Conservation (phyloP, 1,140 invertebrate species). For the Paraescarpia echinospica region DNA sequence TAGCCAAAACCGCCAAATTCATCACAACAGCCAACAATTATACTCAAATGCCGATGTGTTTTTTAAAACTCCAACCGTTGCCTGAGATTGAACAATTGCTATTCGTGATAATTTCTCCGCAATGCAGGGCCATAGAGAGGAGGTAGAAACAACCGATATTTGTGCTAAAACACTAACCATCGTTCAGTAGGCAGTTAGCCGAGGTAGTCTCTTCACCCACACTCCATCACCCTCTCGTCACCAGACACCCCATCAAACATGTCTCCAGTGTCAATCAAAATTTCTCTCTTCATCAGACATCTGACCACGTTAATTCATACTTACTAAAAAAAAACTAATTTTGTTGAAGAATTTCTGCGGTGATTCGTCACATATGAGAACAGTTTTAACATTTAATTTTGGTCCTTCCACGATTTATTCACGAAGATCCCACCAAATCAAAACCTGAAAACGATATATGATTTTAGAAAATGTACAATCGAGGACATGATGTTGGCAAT, state of each 20-base stretch:
- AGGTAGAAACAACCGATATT: neutral
- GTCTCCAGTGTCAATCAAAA: too few species aligned
- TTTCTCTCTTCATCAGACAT: too few species aligned
- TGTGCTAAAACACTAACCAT: neutral
- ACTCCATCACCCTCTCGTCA: neutral
- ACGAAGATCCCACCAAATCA: neutral
- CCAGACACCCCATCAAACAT: neutral
- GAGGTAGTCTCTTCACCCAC: neutral
- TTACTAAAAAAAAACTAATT: neutral
- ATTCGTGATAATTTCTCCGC: neutral
- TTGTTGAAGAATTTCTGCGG: neutral
- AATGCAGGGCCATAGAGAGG: neutral
- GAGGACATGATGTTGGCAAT: neutral
- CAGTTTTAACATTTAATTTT: neutral
- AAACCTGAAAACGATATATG: neutral
- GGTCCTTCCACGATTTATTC: neutral
- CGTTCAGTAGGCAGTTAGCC: neutral
- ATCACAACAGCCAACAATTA: neutral
- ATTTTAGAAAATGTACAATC: neutral
- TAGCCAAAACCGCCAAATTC: neutral
- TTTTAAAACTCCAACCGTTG: neutral
- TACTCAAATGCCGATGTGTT: neutral
- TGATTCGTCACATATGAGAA: neutral
- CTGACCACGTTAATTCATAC: neutral
- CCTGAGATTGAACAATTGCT: neutral